These are phyloP conservation scores for Variabilichromis moorii DNA, from an alignment of 2,113 vertebrate genomes.

Conservation along the genomic window DNA sequence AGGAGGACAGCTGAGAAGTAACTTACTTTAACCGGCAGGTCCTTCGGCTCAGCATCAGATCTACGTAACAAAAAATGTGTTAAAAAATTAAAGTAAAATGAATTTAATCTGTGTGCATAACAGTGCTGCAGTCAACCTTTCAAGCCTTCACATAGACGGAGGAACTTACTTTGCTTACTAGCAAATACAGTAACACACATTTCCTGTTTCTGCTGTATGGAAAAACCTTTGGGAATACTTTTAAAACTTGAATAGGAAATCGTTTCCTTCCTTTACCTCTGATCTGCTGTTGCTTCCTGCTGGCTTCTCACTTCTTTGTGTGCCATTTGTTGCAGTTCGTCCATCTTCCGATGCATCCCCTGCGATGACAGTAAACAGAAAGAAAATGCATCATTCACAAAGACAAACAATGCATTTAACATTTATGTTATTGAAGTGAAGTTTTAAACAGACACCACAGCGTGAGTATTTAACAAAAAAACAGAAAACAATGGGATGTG, in stretches of 20 bases:
- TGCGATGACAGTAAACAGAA: not conserved
- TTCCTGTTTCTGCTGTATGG: not conserved
- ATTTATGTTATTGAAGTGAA: not conserved
- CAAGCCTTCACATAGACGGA: not conserved
- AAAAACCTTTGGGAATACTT: not conserved
- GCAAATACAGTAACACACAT: not conserved
- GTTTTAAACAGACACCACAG: not conserved
- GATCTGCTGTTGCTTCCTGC: slow-evolving; percentile 55
- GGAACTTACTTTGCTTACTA: not conserved
- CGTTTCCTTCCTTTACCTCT: slow-evolving; percentile 56
- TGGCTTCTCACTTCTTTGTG: slow-evolving; percentile 48
- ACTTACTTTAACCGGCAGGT: slow-evolving; percentile 50
- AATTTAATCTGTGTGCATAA: not conserved
- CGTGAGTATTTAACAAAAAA: not conserved
- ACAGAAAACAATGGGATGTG: not conserved
- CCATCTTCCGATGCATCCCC: slow-evolving; percentile 50
- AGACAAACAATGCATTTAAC: not conserved
- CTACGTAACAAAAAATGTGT: slow-evolving; percentile 26
- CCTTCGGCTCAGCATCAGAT: slow-evolving; percentile 41
- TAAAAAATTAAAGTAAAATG: not conserved
- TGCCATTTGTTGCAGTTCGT: slow-evolving; percentile 62
- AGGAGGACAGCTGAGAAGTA: not conserved
- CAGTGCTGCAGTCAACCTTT: not conserved
- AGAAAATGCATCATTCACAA: not conserved
- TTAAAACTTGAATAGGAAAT: not conserved